These are phyloP conservation scores for Eueremaeus valkanovi DNA, from an alignment of 2,888 invertebrate genomes.

Conservation along the genomic window DNA sequence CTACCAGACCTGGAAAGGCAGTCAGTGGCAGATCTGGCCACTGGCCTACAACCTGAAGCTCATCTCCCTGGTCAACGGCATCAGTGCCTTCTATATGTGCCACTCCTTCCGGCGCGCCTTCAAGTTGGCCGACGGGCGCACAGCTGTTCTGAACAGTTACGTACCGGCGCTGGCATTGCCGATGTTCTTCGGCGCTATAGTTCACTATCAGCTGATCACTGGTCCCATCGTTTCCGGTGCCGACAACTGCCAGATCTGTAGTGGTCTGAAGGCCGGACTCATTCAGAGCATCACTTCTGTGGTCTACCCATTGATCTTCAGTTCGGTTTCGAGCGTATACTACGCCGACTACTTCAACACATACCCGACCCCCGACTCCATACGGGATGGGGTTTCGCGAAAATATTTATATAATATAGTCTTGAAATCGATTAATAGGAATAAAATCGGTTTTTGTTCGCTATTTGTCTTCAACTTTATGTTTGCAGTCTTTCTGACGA, in stretches of 20 bases:
- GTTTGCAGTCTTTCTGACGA: constrained; percentile 8
- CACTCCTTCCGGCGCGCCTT: neutral
- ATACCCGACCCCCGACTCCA: neutral
- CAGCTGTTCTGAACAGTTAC: neutral
- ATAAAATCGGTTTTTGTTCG: neutral
- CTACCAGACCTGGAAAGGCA: neutral
- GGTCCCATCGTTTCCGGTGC: neutral
- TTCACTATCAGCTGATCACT: neutral
- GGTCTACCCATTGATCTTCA: neutral
- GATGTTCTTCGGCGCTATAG: neutral
- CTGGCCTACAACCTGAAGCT: neutral
- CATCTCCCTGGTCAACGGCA: neutral
- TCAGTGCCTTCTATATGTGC: neutral
- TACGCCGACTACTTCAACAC: constrained; percentile 7
- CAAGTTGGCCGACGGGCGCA: constrained; percentile 8
- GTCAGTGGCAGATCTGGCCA: neutral
- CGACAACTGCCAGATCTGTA: neutral
- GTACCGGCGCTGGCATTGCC: neutral
- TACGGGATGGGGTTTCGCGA: neutral
- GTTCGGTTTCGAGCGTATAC: neutral
- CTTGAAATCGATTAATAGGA: neutral
- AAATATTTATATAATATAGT: constrained; percentile 5
- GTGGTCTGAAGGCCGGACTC: neutral
- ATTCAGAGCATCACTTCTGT: neutral
- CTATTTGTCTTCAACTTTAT: neutral